Evolutionary conservation across 2,797 vertebrate species (phyloP).

Genomic region (Phaenicophaeus curvirostris): DNA sequence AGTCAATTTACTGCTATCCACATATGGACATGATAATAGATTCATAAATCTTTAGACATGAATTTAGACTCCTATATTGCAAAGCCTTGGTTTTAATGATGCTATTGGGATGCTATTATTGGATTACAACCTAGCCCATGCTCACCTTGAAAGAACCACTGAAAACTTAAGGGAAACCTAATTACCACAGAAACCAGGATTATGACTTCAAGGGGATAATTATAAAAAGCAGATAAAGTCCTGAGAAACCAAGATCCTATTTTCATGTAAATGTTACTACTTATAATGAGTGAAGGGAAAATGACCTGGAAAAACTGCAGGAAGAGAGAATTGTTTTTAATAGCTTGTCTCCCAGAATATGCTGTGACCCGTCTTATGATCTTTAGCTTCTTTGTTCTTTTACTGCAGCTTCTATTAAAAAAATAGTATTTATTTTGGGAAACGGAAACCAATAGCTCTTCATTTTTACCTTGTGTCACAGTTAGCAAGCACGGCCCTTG

Average conservation of each 20-base stretch:
- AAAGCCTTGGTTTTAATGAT: background rate
- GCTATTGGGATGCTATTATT: background rate
- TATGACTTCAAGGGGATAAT: constrained; percentile 38
- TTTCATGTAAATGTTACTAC: constrained; percentile 46
- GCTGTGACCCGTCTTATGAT: constrained; percentile 23
- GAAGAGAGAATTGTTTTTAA: constrained; percentile 40
- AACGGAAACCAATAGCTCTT: background rate
- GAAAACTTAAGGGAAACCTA: constrained; percentile 17
- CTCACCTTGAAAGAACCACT: constrained; percentile 2
- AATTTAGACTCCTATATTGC: background rate
- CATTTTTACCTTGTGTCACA: background rate
- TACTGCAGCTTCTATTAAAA: background rate
- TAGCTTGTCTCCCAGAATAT: background rate
- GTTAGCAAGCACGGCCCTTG: background rate
- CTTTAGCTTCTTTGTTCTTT: constrained; percentile 44
- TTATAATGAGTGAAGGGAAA: constrained; percentile 29
- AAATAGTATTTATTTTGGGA: constrained; percentile 18
- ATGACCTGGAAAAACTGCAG: constrained; percentile 40
- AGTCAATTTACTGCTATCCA: background rate
- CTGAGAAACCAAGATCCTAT: constrained; percentile 20
- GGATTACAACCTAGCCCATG: background rate
- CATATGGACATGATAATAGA: background rate
- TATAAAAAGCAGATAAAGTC: constrained; percentile 24
- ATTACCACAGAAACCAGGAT: constrained; percentile 23
- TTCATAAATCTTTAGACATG: background rate